Percentiles rank a stretch among this genome's conserved stretches.
phyloP scores from a whole-genome alignment of 2,113 vertebrate species.

The Bubo bubo region DNA sequence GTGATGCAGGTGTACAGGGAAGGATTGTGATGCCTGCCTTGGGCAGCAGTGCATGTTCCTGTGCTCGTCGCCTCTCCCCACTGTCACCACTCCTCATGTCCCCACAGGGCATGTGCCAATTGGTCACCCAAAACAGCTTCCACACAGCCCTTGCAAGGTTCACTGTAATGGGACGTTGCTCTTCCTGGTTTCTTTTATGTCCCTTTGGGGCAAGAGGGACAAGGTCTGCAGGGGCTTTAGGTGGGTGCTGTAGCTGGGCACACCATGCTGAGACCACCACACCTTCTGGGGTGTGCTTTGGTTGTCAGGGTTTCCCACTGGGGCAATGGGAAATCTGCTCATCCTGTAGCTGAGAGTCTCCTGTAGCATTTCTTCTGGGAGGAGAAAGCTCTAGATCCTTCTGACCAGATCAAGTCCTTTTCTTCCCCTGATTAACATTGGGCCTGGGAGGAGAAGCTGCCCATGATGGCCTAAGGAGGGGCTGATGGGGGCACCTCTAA shows the following conservation, averaged over 20 bases:
- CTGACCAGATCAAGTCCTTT: neutral
- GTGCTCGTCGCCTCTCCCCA: neutral
- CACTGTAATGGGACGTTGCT: neutral
- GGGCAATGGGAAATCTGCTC: neutral
- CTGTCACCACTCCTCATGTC: neutral
- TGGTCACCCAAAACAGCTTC: neutral
- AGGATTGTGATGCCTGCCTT: neutral
- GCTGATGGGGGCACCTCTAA: neutral
- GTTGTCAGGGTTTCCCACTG: fast-evolving
- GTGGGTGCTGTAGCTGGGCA: neutral
- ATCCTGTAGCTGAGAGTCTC: neutral
- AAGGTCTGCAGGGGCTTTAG: neutral
- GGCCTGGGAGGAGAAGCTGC: neutral
- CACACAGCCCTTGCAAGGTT: neutral
- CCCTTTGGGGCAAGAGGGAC: neutral
- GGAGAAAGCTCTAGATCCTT: neutral
- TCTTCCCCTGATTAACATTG: neutral
- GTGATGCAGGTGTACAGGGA: neutral
- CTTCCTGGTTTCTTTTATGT: neutral
- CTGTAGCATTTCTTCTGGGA: neutral
- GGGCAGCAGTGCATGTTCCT: neutral
- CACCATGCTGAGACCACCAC: neutral
- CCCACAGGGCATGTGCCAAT: neutral
- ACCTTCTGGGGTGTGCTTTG: neutral
- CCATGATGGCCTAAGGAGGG: neutral